Evolutionary conservation across 1,140 invertebrate genomes (phyloP).

Genomic region (Neodiprion virginianus): DNA sequence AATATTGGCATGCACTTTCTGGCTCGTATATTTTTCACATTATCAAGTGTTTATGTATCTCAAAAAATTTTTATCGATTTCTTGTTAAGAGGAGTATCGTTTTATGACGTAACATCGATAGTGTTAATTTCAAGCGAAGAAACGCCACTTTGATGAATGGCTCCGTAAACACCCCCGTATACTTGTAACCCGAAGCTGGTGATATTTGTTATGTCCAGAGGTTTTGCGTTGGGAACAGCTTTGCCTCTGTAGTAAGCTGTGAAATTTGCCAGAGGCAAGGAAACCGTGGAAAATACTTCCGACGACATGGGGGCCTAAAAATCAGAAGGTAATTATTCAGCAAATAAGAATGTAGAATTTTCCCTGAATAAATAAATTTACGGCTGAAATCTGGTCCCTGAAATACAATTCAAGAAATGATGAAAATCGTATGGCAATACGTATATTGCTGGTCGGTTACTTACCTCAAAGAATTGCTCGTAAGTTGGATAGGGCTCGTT

Average conservation of each 20-base stretch:
- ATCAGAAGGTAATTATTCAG: constrained; percentile 8
- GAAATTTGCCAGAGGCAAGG: constrained; percentile 65
- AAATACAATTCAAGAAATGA: too few relatives aligned
- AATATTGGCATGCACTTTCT: too few relatives aligned
- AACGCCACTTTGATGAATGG: constrained; percentile 70
- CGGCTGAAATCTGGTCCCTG: too few relatives aligned
- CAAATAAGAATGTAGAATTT: not conserved
- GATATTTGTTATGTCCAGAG: constrained; percentile 66
- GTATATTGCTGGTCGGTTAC: not conserved
- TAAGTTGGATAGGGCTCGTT: constrained; percentile 67
- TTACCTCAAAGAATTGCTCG: constrained; percentile 70
- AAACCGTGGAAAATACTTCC: constrained; percentile 61
- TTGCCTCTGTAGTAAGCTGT: constrained; percentile 70
- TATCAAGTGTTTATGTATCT: too few relatives aligned
- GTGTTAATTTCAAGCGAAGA: constrained; percentile 71
- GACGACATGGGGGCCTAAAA: constrained; percentile 60
- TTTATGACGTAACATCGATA: constrained; percentile 34
- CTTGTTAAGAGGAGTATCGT: too few relatives aligned
- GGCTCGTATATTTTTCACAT: too few relatives aligned
- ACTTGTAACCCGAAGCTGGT: constrained; percentile 72
- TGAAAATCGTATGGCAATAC: too few relatives aligned
- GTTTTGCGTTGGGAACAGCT: constrained; percentile 62
- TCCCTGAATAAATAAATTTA: constrained; percentile 3
- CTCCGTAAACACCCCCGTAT: constrained; percentile 73
- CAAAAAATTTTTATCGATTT: too few relatives aligned